Evolutionary conservation across 1,140 invertebrate genomes (phyloP), one percentile per base, ranked within the genome.

Genomic region (Daktulosphaira vitifoliae): DNA sequence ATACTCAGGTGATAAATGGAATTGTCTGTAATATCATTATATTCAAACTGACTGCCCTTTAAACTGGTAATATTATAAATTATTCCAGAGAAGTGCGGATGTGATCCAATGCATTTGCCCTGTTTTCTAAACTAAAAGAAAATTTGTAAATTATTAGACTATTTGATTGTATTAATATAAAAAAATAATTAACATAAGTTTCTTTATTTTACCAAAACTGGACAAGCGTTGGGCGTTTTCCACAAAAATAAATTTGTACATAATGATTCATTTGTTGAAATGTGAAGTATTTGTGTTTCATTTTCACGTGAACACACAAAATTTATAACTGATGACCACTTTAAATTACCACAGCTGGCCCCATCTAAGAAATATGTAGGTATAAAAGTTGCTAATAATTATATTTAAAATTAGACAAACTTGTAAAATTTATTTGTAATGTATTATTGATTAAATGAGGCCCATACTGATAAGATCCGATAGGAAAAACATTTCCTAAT

Each of bases 381-480:
- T 33, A n/a, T n/a, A n/a, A n/a, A n/a, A 33, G 29, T 11, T 33
- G 11, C 11, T 33, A 6, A 33, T 33, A 33, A 11, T 11, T 33
- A 33, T 33, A 33, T 33, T 33, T n/a, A n/a, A n/a, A n/a, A n/a
- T n/a, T n/a, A n/a, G n/a, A 44, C 29, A 29, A 46, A 62, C 56
- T 16, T 29, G 13, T 62, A 11, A 46, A 62, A 15, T 62, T 62
- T 5, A 62, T 29, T 48, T 46, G 9, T 46, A 62, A 18, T 33
- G 42, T 46, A 33, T 62, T 62, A 18, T n/a, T 16, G 5, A 15
- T 3, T 20, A 13, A 33, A n/a, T 48, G 29, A 13, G 56, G 56
- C 9, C 56, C 56, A 22, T 29, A 46, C 46, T 62, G 56, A 23
- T 23, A 18, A 48, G 56, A 62, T 7, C 56, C 56, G 6, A 62